Evolutionary conservation across 2,888 invertebrate species (phyloP).

Genomic region (Macropis europaea): DNA sequence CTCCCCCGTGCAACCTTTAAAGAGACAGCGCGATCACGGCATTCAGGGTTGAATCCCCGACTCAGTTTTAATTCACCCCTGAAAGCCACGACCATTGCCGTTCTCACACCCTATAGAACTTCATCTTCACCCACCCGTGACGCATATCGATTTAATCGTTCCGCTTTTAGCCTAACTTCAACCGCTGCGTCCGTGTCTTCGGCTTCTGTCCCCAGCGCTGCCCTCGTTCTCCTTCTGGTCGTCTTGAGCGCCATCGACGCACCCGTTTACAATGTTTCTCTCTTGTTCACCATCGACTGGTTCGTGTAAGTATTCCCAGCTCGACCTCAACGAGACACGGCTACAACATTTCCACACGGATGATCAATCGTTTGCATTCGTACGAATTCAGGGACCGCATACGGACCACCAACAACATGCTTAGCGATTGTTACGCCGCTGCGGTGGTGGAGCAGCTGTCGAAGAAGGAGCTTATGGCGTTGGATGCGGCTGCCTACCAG

Average conservation of each 20-base stretch:
- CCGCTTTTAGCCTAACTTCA: constrained; percentile 85
- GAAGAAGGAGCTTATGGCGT: constrained; percentile 89
- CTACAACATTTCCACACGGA: background rate
- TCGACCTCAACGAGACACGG: too few relatives aligned
- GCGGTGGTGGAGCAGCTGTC: constrained; percentile 92
- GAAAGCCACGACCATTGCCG: too few relatives aligned
- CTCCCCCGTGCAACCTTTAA: too few relatives aligned
- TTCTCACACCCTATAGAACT: too few relatives aligned
- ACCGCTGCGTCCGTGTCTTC: constrained; percentile 94
- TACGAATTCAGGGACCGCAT: constrained; percentile 86
- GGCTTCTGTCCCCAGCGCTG: constrained; percentile 93
- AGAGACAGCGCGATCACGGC: too few relatives aligned
- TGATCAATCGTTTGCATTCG: background rate
- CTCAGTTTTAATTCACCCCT: too few relatives aligned
- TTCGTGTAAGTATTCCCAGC: constrained; percentile 87
- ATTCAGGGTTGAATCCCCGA: too few relatives aligned
- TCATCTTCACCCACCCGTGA: too few relatives aligned
- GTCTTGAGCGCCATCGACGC: constrained; percentile 91
- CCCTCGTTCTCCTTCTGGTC: constrained; percentile 89
- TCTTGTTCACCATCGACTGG: constrained; percentile 94
- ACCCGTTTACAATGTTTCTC: constrained; percentile 89
- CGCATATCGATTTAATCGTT: background rate
- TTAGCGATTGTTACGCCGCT: constrained; percentile 93
- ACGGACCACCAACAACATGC: constrained; percentile 92
- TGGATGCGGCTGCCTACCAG: constrained; percentile 85